Evolutionary conservation across 2,797 vertebrate genomes (phyloP).

Genomic region (Pelochelys cantorii): DNA sequence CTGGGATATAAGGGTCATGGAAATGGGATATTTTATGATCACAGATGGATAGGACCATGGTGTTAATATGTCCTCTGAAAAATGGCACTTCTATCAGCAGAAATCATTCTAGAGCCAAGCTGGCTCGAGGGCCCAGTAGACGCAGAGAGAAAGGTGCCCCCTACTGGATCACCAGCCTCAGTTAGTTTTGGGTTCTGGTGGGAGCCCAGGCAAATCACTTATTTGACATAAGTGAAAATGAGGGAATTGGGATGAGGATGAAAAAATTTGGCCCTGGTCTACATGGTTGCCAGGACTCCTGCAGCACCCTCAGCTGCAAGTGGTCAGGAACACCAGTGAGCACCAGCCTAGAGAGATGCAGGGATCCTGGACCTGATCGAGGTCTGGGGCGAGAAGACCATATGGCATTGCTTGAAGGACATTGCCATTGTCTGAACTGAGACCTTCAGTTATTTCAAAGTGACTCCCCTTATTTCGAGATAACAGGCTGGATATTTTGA

Average conservation of each 20-base stretch:
- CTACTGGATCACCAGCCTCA: background rate
- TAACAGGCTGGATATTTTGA: too few species aligned
- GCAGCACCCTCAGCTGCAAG: too few species aligned
- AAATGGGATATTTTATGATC: background rate
- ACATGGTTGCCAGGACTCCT: too few species aligned
- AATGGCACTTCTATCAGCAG: background rate
- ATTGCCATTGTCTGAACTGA: too few species aligned
- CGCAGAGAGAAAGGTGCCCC: background rate
- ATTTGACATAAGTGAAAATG: background rate
- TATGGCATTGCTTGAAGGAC: too few species aligned
- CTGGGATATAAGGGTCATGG: background rate
- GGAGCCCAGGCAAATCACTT: constrained; percentile 18
- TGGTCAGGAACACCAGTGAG: too few species aligned
- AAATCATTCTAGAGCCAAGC: background rate
- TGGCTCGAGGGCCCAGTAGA: background rate
- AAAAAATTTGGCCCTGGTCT: background rate
- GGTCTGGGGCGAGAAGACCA: too few species aligned
- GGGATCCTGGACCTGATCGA: too few species aligned
- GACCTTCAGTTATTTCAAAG: too few species aligned
- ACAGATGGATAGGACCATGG: background rate
- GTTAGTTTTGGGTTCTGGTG: background rate
- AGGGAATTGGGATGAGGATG: constrained; percentile 29
- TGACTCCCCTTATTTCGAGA: too few species aligned
- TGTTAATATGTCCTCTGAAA: background rate
- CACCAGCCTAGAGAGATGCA: too few species aligned